Conservation (phyloP, 2,113 vertebrate species). For the Salvelinus namaycush region DNA sequence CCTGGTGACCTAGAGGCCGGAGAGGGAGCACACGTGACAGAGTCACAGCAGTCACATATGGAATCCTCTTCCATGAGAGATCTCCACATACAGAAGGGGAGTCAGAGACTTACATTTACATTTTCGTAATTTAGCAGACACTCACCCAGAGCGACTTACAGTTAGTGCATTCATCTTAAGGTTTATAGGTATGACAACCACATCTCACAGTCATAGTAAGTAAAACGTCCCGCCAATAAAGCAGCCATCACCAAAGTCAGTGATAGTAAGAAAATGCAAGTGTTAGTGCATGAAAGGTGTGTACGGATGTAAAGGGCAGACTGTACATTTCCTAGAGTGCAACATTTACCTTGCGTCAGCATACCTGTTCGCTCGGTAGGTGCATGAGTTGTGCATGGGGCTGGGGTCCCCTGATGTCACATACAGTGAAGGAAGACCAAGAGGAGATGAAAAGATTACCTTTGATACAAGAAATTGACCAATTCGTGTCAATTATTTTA, state of each 20-base stretch:
- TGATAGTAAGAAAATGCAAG: no score
- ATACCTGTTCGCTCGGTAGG: constrained; percentile 52
- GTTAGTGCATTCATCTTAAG: no score
- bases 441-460: not conserved
- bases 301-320: not conserved
- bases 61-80: constrained; percentile 60
- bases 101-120: not conserved
- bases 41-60: constrained; percentile 70
- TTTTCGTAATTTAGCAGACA: not conserved
- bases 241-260: no score
- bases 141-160: not conserved
- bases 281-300: not conserved
- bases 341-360: not conserved
- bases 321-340: not conserved
- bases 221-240: no score
- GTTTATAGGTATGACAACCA: no score
- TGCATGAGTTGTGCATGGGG: constrained; percentile 68
- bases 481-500: not conserved
- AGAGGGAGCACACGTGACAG: no score
- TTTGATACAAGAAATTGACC: not conserved
- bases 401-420: constrained; percentile 47
- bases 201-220: no score
- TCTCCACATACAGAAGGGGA: constrained; percentile 55
- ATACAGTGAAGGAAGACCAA: constrained; percentile 63
- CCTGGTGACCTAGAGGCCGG: no score